A percentile compares a stretch with the other conserved stretches of the same genome.
Evolutionary conservation across 2,113 vertebrate genomes (phyloP).

Genomic region (Platysteira castanea): DNA sequence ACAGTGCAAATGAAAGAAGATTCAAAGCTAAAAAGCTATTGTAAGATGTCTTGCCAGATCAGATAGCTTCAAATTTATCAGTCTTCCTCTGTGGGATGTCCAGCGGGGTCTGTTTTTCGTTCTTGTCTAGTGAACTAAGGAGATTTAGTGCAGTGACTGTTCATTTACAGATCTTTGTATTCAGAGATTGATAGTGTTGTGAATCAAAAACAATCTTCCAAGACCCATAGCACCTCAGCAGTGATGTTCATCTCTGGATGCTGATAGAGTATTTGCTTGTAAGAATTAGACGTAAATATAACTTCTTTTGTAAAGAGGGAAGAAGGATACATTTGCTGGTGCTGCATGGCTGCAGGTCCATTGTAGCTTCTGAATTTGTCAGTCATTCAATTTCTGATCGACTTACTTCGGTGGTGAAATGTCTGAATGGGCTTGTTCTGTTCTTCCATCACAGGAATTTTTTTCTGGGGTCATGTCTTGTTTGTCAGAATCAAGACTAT

Average conservation of each 20-base stretch:
- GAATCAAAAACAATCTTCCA: neutral
- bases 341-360: neutral
- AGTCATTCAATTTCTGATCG: neutral
- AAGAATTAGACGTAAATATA: neutral
- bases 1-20: neutral
- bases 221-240: neutral
- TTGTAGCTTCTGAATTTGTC: neutral
- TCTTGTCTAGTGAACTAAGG: neutral
- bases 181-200: neutral
- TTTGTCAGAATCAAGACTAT: neutral
- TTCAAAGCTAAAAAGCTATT: neutral
- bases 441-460: neutral
- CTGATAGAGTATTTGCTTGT: neutral
- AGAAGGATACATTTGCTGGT: neutral
- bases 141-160: neutral
- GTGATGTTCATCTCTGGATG: neutral
- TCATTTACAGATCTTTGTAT: neutral
- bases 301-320: neutral
- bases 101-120: neutral
- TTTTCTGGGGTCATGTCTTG: neutral
- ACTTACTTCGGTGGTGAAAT: neutral
- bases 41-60: neutral
- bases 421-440: neutral
- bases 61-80: neutral
- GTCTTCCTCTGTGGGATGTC: neutral